phyloP scores from a whole-genome alignment of 2,113 vertebrate genomes.

The Hippocampus zosterae region DNA sequence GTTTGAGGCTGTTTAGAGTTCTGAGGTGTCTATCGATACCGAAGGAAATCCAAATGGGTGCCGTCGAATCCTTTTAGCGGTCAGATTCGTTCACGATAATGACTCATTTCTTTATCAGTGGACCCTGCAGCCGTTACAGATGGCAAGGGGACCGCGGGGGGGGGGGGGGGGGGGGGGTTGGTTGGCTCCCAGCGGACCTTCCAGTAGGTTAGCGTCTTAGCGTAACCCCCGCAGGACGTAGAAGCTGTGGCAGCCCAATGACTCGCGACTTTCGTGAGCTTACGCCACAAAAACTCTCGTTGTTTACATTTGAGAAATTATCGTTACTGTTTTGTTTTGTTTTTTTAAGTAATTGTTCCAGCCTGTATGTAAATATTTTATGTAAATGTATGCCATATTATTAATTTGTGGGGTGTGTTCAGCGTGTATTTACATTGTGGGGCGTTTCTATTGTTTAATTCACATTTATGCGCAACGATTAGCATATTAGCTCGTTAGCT shows the following conservation, averaged over 20 bases:
- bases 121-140: constrained; percentile 42
- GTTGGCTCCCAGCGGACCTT: constrained; percentile 30
- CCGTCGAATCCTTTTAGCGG: constrained; percentile 62
- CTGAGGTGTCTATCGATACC: too few relatives aligned
- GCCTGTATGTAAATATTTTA: too few relatives aligned
- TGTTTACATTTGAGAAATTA: not conserved
- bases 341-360: too few relatives aligned
- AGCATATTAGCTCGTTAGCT: too few relatives aligned
- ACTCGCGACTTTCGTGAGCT: not conserved
- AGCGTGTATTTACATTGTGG: too few relatives aligned
- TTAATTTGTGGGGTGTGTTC: too few relatives aligned
- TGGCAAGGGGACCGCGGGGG: constrained; percentile 15
- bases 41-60: too few relatives aligned
- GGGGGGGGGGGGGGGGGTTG: constrained; percentile 1
- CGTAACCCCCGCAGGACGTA: not conserved
- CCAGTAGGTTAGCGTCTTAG: constrained; percentile 19
- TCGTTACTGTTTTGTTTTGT: too few relatives aligned
- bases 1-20: too few relatives aligned
- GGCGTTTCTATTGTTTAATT: too few relatives aligned
- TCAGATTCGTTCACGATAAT: constrained; percentile 62
- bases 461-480: too few relatives aligned
- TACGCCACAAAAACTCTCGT: not conserved
- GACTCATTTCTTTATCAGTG: constrained; percentile 54
- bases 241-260: not conserved
- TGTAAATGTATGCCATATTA: too few relatives aligned